Evolutionary conservation across 2,113 vertebrate genomes (phyloP).

Genomic region (Oncorhynchus masou): DNA sequence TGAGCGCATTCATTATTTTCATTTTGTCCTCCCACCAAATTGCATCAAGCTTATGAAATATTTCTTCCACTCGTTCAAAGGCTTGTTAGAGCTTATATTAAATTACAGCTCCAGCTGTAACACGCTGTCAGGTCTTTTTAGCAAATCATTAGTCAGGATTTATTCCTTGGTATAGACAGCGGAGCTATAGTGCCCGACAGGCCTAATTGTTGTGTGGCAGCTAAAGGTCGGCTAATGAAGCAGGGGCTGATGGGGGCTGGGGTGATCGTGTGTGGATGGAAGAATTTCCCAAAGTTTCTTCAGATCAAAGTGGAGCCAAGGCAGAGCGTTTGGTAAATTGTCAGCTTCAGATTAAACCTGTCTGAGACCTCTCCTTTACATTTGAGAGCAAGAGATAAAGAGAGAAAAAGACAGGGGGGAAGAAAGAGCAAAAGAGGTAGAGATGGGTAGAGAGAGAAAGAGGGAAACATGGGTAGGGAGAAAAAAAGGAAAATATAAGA

Average conservation of each 20-base stretch:
- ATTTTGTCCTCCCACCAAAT: constrained; percentile 73
- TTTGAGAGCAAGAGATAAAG: no score
- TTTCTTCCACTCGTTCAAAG: constrained; percentile 82
- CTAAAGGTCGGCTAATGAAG: constrained; percentile 82
- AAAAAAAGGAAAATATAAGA: no score
- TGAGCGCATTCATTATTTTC: constrained; percentile 73
- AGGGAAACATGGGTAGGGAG: no score
- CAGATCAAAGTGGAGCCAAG: constrained; percentile 79
- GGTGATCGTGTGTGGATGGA: constrained; percentile 31
- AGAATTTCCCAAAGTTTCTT: constrained; percentile 78
- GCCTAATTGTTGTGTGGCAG: constrained; percentile 82
- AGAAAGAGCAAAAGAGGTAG: no score
- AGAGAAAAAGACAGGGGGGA: no score
- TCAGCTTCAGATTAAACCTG: constrained; percentile 70
- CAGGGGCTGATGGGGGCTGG: constrained; percentile 75
- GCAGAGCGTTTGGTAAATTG: constrained; percentile 77
- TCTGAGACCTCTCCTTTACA: constrained; percentile 44
- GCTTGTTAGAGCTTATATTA: constrained; percentile 84
- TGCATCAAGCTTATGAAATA: constrained; percentile 87
- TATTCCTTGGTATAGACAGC: constrained; percentile 65
- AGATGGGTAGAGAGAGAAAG: no score
- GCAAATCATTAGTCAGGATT: constrained; percentile 85
- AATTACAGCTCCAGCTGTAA: constrained; percentile 83
- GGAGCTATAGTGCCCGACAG: constrained; percentile 65
- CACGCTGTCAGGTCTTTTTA: constrained; percentile 84